Conservation (phyloP, 2,797 vertebrate species). For the Notamacropus eugenii region DNA sequence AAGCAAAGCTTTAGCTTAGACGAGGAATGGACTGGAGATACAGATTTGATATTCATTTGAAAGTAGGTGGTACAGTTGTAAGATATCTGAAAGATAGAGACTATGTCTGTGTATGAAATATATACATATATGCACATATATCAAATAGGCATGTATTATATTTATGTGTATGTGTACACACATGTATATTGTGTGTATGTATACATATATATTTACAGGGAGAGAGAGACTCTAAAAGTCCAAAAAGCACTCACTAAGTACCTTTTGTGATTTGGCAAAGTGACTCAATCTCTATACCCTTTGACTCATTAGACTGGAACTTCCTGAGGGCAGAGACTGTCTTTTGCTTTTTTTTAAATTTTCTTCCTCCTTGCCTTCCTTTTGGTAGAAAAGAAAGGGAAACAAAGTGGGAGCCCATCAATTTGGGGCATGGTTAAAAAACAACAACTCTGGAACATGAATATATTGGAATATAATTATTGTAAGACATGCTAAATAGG, state of each 20-base stretch:
- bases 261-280: neutral
- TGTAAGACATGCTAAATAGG: neutral
- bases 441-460: neutral
- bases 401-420: neutral
- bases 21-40: neutral
- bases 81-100: neutral
- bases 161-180: neutral
- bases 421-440: neutral
- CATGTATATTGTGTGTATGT: neutral
- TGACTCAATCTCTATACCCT: neutral
- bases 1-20: neutral
- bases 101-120: neutral
- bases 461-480: neutral
- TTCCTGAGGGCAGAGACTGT: neutral
- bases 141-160: neutral
- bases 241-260: neutral
- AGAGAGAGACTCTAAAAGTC: neutral
- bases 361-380: neutral
- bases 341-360: neutral
- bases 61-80: neutral
- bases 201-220: neutral
- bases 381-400: neutral
- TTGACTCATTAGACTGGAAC: neutral
- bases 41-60: neutral
- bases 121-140: neutral